These are phyloP conservation scores for Tretioscincus oriximinensis DNA, from an alignment of 2,113 vertebrate species.

Conservation along the genomic window DNA sequence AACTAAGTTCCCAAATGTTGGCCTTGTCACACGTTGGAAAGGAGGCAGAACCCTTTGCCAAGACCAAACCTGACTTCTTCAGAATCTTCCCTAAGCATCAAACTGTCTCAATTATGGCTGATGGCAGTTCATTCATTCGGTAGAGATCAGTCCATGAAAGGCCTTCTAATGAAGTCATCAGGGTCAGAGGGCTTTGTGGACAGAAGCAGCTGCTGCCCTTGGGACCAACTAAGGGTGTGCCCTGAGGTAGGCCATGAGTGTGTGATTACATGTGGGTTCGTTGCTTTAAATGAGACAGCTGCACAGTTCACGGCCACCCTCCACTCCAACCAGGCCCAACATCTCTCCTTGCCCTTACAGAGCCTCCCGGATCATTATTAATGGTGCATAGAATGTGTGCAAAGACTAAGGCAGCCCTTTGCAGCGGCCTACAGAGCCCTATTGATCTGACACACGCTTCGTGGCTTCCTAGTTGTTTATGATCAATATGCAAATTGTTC, in stretches of 20 bases:
- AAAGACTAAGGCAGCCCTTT: constrained; percentile 74
- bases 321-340: too few relatives aligned
- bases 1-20: too few relatives aligned
- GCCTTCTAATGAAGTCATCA: constrained; percentile 84
- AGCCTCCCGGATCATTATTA: constrained; percentile 76
- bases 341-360: not conserved
- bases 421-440: constrained; percentile 82
- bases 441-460: constrained; percentile 94
- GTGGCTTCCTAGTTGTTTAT: constrained; percentile 99
- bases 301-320: not conserved
- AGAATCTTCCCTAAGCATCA: constrained; percentile 88
- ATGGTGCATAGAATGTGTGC: constrained; percentile 71
- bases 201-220: accelerated
- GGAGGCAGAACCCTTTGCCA: too few relatives aligned
- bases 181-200: constrained; percentile 79
- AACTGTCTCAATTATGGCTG: constrained; percentile 90
- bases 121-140: constrained; percentile 87
- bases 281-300: not conserved
- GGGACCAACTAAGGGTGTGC: not conserved
- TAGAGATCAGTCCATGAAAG: constrained; percentile 87
- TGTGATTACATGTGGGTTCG: too few relatives aligned
- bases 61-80: constrained; percentile 18
- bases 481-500: constrained; percentile 99
- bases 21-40: too few relatives aligned
- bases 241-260: too few relatives aligned